phyloP scores from a whole-genome alignment of 2,797 vertebrate species.

The Epinephelus awoara region DNA sequence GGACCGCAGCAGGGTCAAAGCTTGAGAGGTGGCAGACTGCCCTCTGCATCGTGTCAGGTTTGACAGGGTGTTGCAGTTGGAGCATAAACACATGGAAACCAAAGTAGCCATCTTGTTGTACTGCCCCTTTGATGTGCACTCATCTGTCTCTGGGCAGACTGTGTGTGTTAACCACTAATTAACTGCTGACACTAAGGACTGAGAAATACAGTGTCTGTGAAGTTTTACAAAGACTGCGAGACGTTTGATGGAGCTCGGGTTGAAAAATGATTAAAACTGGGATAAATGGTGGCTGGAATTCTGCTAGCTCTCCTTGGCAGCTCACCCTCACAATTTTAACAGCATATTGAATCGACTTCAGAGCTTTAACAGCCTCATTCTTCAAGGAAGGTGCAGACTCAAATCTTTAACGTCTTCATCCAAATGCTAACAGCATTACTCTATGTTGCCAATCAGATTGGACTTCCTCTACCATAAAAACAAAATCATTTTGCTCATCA shows the following conservation, averaged over 20 bases:
- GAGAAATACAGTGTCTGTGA: conserved; percentile 69
- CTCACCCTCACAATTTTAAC: conserved; percentile 50
- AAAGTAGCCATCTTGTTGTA: conserved; percentile 79
- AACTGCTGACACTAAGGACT: conserved; percentile 79
- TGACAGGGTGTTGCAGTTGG: conserved; percentile 44
- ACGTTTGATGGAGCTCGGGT: conserved; percentile 65
- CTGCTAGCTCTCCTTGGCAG: conserved; percentile 56
- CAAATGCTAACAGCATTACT: conserved; percentile 20
- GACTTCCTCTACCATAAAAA: conserved; percentile 16
- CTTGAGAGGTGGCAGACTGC: conserved; percentile 48
- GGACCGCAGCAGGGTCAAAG: conserved; percentile 44
- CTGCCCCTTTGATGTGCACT: conserved; percentile 79
- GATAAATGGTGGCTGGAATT: conserved; percentile 64
- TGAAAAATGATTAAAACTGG: conserved; percentile 77
- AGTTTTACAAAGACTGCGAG: conserved; percentile 76
- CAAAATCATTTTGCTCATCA: conserved; percentile 44
- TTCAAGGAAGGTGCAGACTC: conserved; percentile 50
- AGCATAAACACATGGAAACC: conserved; percentile 71
- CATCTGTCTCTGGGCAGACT: conserved; percentile 79
- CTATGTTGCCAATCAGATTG: conserved; percentile 14
- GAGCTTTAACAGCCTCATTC: conserved; percentile 39
- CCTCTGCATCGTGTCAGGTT: conserved; percentile 43
- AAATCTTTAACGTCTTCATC: conserved; percentile 46
- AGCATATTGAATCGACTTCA: conserved; percentile 56
- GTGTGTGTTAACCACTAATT: conserved; percentile 82